Evolutionary conservation across 2,888 invertebrate genomes (phyloP).

Genomic region (Agrotis segetum): DNA sequence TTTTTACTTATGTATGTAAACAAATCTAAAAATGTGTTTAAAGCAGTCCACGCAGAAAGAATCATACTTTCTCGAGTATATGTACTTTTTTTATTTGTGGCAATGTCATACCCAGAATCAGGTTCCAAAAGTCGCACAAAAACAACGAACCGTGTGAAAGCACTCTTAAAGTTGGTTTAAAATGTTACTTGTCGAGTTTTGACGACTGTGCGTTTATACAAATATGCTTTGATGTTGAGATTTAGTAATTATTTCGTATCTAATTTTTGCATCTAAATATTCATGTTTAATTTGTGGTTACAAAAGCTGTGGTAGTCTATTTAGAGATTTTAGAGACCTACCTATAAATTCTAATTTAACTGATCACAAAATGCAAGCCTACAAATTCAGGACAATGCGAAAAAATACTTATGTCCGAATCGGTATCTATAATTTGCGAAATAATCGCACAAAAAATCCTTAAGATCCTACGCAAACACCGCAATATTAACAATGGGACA

Average conservation of each 20-base stretch:
- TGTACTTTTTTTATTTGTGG: too few relatives aligned
- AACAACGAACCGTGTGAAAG: too few relatives aligned
- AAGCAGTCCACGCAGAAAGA: too few relatives aligned
- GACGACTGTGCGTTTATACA: slow-evolving; percentile 39
- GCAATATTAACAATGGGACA: slow-evolving; percentile 74
- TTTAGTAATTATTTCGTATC: slow-evolving; percentile 45
- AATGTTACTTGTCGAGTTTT: slow-evolving; percentile 61
- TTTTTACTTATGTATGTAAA: too few relatives aligned
- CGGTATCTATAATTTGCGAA: slow-evolving; percentile 52
- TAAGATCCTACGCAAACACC: slow-evolving; percentile 80
- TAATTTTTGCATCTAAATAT: neutral
- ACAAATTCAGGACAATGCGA: slow-evolving; percentile 24
- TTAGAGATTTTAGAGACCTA: neutral
- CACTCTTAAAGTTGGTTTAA: slow-evolving; percentile 73
- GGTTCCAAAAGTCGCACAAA: too few relatives aligned
- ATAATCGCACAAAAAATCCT: slow-evolving; percentile 50
- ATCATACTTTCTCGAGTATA: too few relatives aligned
- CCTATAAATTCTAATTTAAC: neutral
- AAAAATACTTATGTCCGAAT: slow-evolving; percentile 49
- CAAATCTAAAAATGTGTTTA: too few relatives aligned
- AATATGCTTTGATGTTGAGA: slow-evolving; percentile 56
- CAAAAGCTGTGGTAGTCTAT: neutral
- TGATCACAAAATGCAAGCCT: slow-evolving; percentile 5
- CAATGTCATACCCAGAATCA: too few relatives aligned
- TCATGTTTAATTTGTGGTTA: slow-evolving; percentile 18